A percentile compares a stretch with the other conserved stretches of the same genome.
phyloP scores from a whole-genome alignment of 1,140 invertebrate species.

The Lepidurus arcticus region DNA sequence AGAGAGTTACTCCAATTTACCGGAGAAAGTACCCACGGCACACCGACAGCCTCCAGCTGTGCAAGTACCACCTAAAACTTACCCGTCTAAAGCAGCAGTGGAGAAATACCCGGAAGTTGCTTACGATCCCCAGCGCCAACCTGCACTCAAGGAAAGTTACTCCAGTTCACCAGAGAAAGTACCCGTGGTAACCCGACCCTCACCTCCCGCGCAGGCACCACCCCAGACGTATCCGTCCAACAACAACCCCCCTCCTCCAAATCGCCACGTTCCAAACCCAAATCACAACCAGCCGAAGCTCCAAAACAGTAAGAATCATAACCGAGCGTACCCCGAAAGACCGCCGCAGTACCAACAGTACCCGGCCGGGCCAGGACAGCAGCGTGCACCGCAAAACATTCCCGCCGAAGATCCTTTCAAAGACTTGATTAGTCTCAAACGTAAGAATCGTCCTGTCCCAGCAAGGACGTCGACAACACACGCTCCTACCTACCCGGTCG shows the following conservation, averaged over 20 bases:
- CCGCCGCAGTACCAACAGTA: not conserved
- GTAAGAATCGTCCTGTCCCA: not conserved
- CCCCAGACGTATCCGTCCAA: not conserved
- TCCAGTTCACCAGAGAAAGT: not conserved
- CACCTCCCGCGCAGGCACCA: not conserved
- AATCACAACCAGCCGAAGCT: not conserved
- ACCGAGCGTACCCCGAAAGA: not conserved
- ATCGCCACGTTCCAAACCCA: not conserved
- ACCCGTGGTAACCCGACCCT: not conserved
- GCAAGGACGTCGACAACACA: not conserved
- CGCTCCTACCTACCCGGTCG: not conserved
- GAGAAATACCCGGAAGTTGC: not conserved
- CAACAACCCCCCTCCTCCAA: not conserved
- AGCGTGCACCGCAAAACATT: not conserved
- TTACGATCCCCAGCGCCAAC: not conserved
- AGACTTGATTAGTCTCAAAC: slow-evolving; percentile 7
- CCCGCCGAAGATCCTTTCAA: not conserved
- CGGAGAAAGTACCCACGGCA: not conserved
- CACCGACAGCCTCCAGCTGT: not conserved
- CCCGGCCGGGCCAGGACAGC: not conserved
- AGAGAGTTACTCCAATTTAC: not conserved
- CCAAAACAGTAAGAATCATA: not conserved
- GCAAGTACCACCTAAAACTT: not conserved
- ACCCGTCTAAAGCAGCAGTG: not conserved
- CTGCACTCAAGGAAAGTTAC: not conserved